Evolutionary conservation across 2,113 vertebrate genomes (phyloP).

Genomic region (Ctenodactylus gundi): DNA sequence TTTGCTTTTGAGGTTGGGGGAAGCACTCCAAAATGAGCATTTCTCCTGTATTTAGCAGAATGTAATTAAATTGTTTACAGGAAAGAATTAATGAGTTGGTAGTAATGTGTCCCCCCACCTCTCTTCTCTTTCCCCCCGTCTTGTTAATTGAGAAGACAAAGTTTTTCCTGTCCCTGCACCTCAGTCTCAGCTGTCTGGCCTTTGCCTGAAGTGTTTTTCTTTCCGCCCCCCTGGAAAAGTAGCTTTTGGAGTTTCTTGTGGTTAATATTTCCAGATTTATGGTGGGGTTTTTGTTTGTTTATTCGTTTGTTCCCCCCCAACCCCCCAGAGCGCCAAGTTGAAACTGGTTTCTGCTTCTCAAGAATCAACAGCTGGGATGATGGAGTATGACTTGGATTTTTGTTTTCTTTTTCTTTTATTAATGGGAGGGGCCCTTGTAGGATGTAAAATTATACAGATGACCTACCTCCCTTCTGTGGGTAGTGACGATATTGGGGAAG

Average conservation of each 20-base stretch:
- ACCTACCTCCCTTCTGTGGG: not conserved
- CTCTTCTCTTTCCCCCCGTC: conserved; percentile 60
- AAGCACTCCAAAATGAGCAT: conserved; percentile 68
- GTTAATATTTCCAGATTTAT: conserved; percentile 8
- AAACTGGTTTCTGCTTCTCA: conserved; percentile 6
- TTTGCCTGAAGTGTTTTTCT: conserved; percentile 58
- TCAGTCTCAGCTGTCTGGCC: conserved; percentile 65
- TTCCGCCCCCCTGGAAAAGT: conserved; percentile 59
- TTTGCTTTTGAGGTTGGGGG: conserved; percentile 71
- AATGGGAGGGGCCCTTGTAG: not conserved
- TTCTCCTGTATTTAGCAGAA: conserved; percentile 84
- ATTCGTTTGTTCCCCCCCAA: not conserved
- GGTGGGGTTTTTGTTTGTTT: not conserved
- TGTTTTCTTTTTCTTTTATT: not conserved
- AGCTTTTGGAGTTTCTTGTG: conserved; percentile 54
- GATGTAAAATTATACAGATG: not conserved
- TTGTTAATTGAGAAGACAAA: conserved; percentile 77
- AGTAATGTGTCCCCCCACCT: conserved; percentile 63
- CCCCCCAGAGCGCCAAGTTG: not conserved
- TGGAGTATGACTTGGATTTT: not conserved
- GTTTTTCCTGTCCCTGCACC: conserved; percentile 73
- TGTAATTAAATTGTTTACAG: conserved; percentile 87
- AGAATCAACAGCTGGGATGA: not conserved
- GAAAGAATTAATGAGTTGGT: conserved; percentile 84
- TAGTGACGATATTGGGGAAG: not conserved